Evolutionary conservation across 1,140 invertebrate species (phyloP), one percentile per base, ranked within the genome.

Genomic region (Trichomalopsis sarcophagae): DNA sequence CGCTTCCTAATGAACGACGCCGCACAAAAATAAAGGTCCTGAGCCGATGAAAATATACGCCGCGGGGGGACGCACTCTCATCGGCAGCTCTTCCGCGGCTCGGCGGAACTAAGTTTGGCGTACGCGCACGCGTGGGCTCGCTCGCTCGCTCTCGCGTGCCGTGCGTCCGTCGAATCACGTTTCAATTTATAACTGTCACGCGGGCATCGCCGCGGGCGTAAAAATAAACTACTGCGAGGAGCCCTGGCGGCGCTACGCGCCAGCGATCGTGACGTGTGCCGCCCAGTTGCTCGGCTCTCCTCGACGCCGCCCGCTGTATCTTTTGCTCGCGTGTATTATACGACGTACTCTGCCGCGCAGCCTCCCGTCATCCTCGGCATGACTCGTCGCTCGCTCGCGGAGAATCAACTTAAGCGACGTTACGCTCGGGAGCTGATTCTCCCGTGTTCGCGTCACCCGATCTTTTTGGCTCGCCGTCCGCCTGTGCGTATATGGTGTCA

Each of bases 111-210:
- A 80, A 80, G 62, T 80, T 80, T 80, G 78, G 78, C 78, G 21
- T 36, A 9, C 44, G 23, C 7, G 71, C 83, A 1, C 27, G 68
- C 68, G 68, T 71, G 30, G 68, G 5, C 68, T 62, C 68, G 9
- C 33, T 33, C 4, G 68, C 68, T 62, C 68, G 0, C 62, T 17
- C 62, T 71, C 82, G 84, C 84, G 68, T 77, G 87, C 82, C 87
- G 85, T 87, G 85, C 85, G 87, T 82, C 89, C 79, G 74, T 36
- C 84, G 87, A 86, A 88, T 89, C 87, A 89, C 88, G 86, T 88
- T 89, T 87, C 89, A 89, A 91, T 91, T 91, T 91, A 89, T 90
- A 91, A 90, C 86, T 88, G 88, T 90, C 89, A 87, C 74, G 30
- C 30, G 78, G 86, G 71, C 81, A 79, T 83, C 81, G 83, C 44